phyloP scores from a whole-genome alignment of 2,113 vertebrate genomes.

The Pampusana beccarii region DNA sequence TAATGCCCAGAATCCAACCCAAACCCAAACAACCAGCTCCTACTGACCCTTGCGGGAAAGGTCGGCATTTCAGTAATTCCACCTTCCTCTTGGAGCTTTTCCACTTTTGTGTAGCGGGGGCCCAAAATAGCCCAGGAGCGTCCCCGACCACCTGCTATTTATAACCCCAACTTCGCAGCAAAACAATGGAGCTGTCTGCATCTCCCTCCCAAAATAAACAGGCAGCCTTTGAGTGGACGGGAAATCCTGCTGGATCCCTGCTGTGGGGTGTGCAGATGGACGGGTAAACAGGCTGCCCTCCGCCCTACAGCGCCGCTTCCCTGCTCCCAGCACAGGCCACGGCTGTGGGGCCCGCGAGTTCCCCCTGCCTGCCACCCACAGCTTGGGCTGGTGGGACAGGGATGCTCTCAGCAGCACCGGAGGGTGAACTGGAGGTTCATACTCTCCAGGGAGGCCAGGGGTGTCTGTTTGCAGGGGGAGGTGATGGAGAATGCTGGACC shows the following conservation, averaged over 20 bases:
- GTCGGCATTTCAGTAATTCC: slow-evolving; percentile 62
- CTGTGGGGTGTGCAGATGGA: slow-evolving; percentile 61
- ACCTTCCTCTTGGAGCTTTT: slow-evolving; percentile 70
- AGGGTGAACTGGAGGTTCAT: not conserved
- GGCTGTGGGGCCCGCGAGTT: accelerated
- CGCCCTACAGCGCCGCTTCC: not conserved
- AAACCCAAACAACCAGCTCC: slow-evolving; percentile 21
- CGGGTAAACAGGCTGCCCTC: slow-evolving; percentile 57
- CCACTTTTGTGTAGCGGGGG: slow-evolving; percentile 69
- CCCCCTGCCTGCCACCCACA: not conserved
- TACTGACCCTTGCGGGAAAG: slow-evolving; percentile 48
- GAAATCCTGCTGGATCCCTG: slow-evolving; percentile 72
- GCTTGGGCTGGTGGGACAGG: not conserved
- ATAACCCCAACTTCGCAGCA: slow-evolving; percentile 49
- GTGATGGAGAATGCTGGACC: not conserved
- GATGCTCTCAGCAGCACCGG: not conserved
- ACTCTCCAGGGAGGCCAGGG: accelerated
- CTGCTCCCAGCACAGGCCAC: not conserved
- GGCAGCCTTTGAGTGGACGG: slow-evolving; percentile 57
- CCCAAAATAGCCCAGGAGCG: slow-evolving; percentile 58
- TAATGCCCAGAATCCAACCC: slow-evolving; percentile 23
- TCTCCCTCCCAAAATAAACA: slow-evolving; percentile 72
- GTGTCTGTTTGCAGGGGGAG: not conserved
- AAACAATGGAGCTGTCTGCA: slow-evolving; percentile 71
- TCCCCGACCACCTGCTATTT: slow-evolving; percentile 71